These are phyloP conservation scores for Picus viridis DNA, from an alignment of 2,797 vertebrate species.

Conservation along the genomic window DNA sequence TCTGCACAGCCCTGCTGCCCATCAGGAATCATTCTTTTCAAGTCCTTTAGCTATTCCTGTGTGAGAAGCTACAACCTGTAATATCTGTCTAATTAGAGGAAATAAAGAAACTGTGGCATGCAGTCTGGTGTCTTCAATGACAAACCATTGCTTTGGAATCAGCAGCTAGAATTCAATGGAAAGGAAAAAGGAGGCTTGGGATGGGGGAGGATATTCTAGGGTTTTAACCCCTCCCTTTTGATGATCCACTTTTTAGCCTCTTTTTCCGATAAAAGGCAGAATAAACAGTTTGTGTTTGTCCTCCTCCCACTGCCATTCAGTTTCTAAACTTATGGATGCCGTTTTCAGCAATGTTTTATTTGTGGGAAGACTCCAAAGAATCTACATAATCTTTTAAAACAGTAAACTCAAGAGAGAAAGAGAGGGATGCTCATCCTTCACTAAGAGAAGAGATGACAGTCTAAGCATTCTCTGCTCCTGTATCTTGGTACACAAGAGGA, in stretches of 20 bases:
- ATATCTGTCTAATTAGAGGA: background rate
- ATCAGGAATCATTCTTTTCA: background rate
- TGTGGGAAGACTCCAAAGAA: background rate
- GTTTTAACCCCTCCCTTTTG: background rate
- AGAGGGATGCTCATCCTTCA: background rate
- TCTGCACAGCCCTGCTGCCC: background rate
- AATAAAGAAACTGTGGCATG: background rate
- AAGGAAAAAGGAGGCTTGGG: background rate
- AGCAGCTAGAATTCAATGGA: background rate
- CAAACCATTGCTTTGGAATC: background rate
- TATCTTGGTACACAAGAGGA: background rate
- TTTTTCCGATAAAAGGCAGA: background rate
- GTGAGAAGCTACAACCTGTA: background rate
- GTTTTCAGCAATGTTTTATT: background rate
- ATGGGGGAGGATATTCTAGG: background rate
- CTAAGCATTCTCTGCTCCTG: background rate
- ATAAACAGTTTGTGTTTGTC: background rate
- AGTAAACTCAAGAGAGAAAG: fast-evolving
- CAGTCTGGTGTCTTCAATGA: background rate
- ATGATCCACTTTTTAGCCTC: background rate
- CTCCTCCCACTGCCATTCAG: background rate
- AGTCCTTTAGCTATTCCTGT: background rate
- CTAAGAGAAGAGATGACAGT: background rate
- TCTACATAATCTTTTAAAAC: background rate
- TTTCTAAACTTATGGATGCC: background rate